These are phyloP conservation scores for Agonum fuliginosum DNA, from an alignment of 2,888 invertebrate species.

Conservation along the genomic window DNA sequence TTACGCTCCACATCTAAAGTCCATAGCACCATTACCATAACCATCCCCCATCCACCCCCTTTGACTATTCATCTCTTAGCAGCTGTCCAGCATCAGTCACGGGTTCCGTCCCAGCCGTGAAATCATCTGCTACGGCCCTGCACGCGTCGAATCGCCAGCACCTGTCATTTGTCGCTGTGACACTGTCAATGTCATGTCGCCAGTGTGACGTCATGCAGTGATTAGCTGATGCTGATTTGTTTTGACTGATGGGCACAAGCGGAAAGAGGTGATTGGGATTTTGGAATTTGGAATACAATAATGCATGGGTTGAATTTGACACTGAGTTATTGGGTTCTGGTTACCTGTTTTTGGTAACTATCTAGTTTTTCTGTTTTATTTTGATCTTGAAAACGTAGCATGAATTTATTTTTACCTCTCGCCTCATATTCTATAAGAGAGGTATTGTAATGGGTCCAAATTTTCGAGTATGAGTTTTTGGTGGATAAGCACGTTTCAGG, in stretches of 20 bases:
- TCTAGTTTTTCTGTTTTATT: no score
- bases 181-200: background rate
- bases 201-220: constrained; percentile 1
- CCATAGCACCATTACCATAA: no score
- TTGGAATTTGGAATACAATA: background rate
- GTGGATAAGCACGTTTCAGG: no score
- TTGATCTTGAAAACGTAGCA: no score
- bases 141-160: constrained; percentile 10
- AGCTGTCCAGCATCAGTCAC: constrained; percentile 25
- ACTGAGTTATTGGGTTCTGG: background rate
- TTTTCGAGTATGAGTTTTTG: no score
- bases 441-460: no score
- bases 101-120: background rate
- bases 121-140: constrained; percentile 10
- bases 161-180: constrained; percentile 25
- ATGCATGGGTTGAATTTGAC: background rate
- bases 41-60: background rate
- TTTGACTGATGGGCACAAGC: constrained; percentile 21
- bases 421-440: no score
- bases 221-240: constrained; percentile 29
- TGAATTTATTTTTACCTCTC: no score
- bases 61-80: background rate
- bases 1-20: no score
- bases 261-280: background rate
- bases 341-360: no score